Percentiles rank a stretch among this genome's conserved stretches.
phyloP scores from a whole-genome alignment of 1,140 invertebrate genomes.

The Lanistes nyassanus region DNA sequence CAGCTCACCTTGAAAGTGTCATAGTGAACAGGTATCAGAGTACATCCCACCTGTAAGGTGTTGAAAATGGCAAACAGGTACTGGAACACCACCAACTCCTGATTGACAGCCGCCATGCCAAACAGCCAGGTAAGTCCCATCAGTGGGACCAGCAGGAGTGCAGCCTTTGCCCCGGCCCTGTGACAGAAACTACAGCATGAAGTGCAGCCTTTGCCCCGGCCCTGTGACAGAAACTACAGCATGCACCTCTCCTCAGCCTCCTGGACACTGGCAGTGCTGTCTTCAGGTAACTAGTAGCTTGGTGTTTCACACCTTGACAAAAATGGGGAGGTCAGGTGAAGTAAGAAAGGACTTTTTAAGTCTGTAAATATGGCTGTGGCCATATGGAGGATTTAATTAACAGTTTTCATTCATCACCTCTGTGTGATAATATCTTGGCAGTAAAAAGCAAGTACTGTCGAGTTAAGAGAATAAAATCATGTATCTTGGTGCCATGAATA shows the following conservation, averaged over 20 bases:
- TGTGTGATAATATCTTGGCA: not conserved
- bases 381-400: not conserved
- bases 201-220: constrained; percentile 45
- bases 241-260: too few relatives aligned
- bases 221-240: constrained; percentile 28
- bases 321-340: too few relatives aligned
- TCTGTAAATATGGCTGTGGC: not conserved
- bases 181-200: not conserved
- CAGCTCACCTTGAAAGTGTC: too few relatives aligned
- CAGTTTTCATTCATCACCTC: not conserved
- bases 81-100: constrained; percentile 66
- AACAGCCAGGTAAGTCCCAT: constrained; percentile 71
- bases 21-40: too few relatives aligned
- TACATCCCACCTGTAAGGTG: constrained; percentile 59
- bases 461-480: too few relatives aligned
- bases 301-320: too few relatives aligned
- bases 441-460: too few relatives aligned
- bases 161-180: constrained; percentile 51
- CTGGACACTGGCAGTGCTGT: too few relatives aligned
- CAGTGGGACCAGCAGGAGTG: constrained; percentile 54
- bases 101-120: constrained; percentile 68
- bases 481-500: too few relatives aligned
- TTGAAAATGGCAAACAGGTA: constrained; percentile 71
- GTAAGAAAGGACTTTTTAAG: too few relatives aligned
- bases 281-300: too few relatives aligned